Percentiles rank a stretch among this genome's conserved stretches.
phyloP scores from a whole-genome alignment of 2,888 invertebrate species.

The Sylvicola fuscatus region DNA sequence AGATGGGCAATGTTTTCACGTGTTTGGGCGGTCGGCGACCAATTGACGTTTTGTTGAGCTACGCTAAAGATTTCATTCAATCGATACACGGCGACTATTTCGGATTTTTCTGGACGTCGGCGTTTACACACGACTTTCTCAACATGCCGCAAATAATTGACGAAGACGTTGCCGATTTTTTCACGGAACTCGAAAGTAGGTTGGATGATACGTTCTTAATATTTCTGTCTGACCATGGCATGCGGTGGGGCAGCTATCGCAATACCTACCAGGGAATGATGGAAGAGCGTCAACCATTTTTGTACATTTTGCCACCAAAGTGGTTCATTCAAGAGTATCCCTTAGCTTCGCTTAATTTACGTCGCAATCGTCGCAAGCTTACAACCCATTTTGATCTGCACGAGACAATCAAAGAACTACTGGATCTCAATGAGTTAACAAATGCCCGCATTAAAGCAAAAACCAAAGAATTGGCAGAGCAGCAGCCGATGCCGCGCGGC shows the following conservation, averaged over 20 bases:
- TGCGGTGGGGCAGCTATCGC: slow-evolving; percentile 68
- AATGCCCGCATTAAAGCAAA: slow-evolving; percentile 22
- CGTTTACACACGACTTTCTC: slow-evolving; percentile 66
- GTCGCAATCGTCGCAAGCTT: slow-evolving; percentile 43
- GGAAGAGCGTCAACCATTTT: slow-evolving; percentile 72
- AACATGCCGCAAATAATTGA: slow-evolving; percentile 63
- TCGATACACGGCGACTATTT: slow-evolving; percentile 31
- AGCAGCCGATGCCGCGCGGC: slow-evolving; percentile 30
- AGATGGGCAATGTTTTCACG: slow-evolving; percentile 36
- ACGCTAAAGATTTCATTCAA: slow-evolving; percentile 38
- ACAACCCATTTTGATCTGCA: slow-evolving; percentile 72
- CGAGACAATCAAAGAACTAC: slow-evolving; percentile 51
- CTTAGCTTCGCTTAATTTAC: slow-evolving; percentile 39
- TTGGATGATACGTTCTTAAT: slow-evolving; percentile 48
- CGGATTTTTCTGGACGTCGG: slow-evolving; percentile 67
- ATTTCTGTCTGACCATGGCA: slow-evolving; percentile 76
- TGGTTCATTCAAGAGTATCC: slow-evolving; percentile 45
- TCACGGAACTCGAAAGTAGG: slow-evolving; percentile 21
- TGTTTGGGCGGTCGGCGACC: slow-evolving; percentile 51
- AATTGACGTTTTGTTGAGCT: slow-evolving; percentile 49
- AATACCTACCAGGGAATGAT: slow-evolving; percentile 63
- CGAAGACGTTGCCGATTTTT: slow-evolving; percentile 33
- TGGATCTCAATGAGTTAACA: slow-evolving; percentile 29
- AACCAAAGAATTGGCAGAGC: slow-evolving; percentile 18
- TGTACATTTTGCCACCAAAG: slow-evolving; percentile 49